These are phyloP conservation scores for Cylloceria caligata DNA, from an alignment of 2,888 invertebrate genomes.

Conservation along the genomic window DNA sequence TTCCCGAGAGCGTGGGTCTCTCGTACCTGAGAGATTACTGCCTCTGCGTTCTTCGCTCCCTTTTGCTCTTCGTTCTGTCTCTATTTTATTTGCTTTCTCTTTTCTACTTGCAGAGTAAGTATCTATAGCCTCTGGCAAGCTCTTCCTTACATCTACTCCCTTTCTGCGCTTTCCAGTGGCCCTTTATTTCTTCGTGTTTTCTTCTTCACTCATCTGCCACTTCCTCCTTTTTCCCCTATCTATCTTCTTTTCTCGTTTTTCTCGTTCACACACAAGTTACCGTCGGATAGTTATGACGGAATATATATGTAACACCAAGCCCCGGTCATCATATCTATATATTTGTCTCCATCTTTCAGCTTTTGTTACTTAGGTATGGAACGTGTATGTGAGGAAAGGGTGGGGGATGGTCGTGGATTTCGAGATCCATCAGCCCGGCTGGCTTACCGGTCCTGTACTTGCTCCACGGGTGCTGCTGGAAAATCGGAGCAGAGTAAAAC, in stretches of 20 bases:
- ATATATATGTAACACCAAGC: conserved; percentile 5
- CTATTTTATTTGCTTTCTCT: conserved; percentile 57
- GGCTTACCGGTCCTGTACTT: conserved; percentile 12
- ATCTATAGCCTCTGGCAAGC: conserved; percentile 55
- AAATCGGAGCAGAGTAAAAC: conserved; percentile 42
- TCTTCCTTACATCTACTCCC: conserved; percentile 56
- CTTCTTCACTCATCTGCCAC: conserved; percentile 46
- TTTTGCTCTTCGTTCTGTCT: conserved; percentile 61
- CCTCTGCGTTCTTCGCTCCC: conserved; percentile 70
- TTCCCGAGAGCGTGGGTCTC: conserved; percentile 63
- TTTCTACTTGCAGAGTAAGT: conserved; percentile 42
- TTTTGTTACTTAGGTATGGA: conserved; percentile 42
- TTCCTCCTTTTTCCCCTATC: conserved; percentile 32
- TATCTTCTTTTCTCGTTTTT: conserved; percentile 41
- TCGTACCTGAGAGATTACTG: conserved; percentile 67
- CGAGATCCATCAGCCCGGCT: background rate
- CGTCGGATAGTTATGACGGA: conserved; percentile 31
- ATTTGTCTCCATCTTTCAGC: conserved; percentile 20
- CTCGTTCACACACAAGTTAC: conserved; percentile 30
- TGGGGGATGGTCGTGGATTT: too few relatives aligned
- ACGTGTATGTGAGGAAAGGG: background rate
- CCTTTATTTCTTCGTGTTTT: conserved; percentile 42
- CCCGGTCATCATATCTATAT: conserved; percentile 13
- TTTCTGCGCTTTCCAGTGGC: conserved; percentile 52
- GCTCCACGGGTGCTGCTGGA: conserved; percentile 12